Evolutionary conservation across 2,888 invertebrate species (phyloP), one percentile per base, ranked within the genome.

Genomic region (Sialis fuliginosa): DNA sequence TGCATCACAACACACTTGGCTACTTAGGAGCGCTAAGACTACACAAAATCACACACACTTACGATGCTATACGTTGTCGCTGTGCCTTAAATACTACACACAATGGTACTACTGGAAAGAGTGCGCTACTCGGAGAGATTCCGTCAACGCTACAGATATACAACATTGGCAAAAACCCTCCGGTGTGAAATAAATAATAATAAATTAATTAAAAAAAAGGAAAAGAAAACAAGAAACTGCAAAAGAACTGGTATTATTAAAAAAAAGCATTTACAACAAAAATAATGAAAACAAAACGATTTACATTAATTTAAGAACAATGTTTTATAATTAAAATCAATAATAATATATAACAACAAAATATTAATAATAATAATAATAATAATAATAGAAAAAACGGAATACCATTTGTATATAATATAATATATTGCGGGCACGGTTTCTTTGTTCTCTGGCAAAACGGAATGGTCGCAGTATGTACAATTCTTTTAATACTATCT

Each of bases 251-350:
- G 74, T 77, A 77, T 77, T 77, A 77, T 77, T 68, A 68, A 66
- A 68, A 66, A 65, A 74, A 77, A 77, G 76, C 75, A 76, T 75
- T 71, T 77, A 75, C 75, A 77, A 77, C 77, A 77, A 77, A 77
- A 77, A 74, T 74, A 75, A 76, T 72, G 72, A 75, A 77, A 77
- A 76, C 75, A 77, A 77, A 78, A 77, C 77, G 77, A 77, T 76
- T 75, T 77, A 77, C 76, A 77, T 75, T 75, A 76, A 76, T 76
- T 77, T 76, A 77, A 75, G 76, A 77, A 77, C 75, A 76, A 76
- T 72, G 42, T 73, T 74, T 73, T 75, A 74, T 73, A 74, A 75
- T 45, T 75, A 75, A 60, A 64, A 64, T 53, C 61, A 73, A 72
- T 72, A 72, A 72, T 74, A 73, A 74, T 72, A 22, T 22, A 74